A percentile compares a stretch with the other conserved stretches of the same genome.
Evolutionary conservation across 2,888 invertebrate species (phyloP).

Genomic region (Diplolepis rosae): DNA sequence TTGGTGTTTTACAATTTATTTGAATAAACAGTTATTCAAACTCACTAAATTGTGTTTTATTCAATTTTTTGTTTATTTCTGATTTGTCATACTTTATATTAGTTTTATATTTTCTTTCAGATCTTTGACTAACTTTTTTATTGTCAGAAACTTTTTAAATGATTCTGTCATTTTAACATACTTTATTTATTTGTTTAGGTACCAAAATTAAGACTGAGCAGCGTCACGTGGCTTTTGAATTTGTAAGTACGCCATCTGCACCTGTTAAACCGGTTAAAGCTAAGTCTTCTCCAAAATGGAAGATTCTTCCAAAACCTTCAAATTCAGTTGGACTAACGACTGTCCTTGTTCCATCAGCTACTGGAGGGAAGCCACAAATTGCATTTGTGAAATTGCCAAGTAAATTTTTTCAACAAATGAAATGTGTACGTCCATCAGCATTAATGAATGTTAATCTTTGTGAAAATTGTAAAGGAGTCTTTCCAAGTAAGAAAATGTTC

Average conservation of each 20-base stretch:
- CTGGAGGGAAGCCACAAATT: neutral
- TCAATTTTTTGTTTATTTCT: too few species aligned
- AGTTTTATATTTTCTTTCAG: neutral
- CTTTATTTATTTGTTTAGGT: neutral
- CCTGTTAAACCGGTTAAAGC: neutral
- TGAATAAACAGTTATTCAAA: too few species aligned
- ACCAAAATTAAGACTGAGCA: neutral
- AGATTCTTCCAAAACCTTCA: conserved; percentile 6
- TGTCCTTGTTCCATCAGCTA: neutral
- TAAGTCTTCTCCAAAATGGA: neutral
- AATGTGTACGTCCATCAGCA: neutral
- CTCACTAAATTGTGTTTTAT: too few species aligned
- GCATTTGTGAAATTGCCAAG: neutral
- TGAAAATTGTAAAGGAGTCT: conserved; percentile 7
- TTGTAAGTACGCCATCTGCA: neutral
- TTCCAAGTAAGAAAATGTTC: neutral
- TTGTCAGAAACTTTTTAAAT: neutral
- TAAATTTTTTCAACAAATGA: conserved; percentile 10
- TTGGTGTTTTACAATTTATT: too few species aligned
- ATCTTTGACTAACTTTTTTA: neutral
- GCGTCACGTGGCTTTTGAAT: neutral
- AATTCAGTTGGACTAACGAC: neutral
- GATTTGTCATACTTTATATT: too few species aligned
- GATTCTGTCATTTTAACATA: neutral
- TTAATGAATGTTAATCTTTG: neutral